Base-by-base conservation (phyloP, 2,888 invertebrate genomes). In the Orchesella flavescens region DNA sequence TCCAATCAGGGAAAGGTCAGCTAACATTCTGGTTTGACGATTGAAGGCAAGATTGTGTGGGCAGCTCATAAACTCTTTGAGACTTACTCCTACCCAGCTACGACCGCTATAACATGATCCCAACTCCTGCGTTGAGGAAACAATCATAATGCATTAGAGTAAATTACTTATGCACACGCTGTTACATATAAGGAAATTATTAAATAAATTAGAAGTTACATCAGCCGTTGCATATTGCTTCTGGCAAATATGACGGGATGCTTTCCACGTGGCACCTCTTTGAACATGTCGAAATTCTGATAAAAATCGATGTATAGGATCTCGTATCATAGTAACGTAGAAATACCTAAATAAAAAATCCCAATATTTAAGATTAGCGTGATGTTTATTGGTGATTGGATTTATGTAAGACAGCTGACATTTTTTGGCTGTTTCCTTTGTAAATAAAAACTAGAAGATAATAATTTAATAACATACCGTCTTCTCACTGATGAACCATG, bases 261-360 rank as follows among this genome's bases (percentile, higher is more conserved):
- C 95, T 90, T 95, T 95, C 98, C 98, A 98, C 55, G 98, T 98
- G 83, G 97, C 98, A 49, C 98, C 98, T 43, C 99, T 93, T 90
- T 96, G 95, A 68, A 99, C 98, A 91, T 99, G 99, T 61, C 97
- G 93, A 91, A 96, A 99, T 91, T 99, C 99, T 81, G 98, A 98
- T 89, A 99, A 92, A 91, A 97, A 99, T 89, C 96, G 93, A 76
- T 95, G 93, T 59, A 98, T 94, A 0, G 99, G 99, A 89, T 99
- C 97, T 85, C 99, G 93, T 69, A 99, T 92, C 86, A 99, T 93
- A 5, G 98, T 97, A 88, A 99, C 96, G 92, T 98, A 99, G 91
- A 97, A 97, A 91, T 98, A 99, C 89, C 98, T 93, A 90, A 89
- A 90, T 13, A 55, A 69, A 69, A 53, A 19, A n/a, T 1, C 15